Evolutionary conservation across 1,140 invertebrate genomes (phyloP).

Genomic region (Phymorhynchus buccinoides): DNA sequence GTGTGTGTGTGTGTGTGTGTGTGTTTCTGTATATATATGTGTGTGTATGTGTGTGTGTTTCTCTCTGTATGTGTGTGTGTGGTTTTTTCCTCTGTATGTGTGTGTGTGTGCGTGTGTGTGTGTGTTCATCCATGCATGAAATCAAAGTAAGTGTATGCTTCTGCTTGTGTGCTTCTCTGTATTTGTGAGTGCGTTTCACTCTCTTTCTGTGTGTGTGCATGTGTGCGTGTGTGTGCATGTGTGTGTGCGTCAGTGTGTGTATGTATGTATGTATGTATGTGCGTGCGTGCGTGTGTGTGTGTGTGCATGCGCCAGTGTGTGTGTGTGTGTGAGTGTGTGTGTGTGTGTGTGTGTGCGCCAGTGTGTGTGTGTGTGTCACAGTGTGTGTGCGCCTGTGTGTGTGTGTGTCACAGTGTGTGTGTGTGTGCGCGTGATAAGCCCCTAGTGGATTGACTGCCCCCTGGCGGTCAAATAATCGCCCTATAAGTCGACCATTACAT

Average conservation of each 20-base stretch:
- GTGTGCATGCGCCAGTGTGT: not conserved
- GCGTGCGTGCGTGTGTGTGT: not conserved
- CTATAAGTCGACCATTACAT: conserved; percentile 23
- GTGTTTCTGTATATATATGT: not conserved
- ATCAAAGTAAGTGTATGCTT: no score
- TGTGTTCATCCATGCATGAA: no score
- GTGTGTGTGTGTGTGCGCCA: not conserved
- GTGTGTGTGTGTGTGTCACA: not conserved
- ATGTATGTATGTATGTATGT: not conserved
- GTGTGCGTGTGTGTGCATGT: no score
- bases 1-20: not conserved
- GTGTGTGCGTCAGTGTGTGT: no score
- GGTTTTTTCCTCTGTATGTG: no score
- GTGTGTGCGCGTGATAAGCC: not conserved
- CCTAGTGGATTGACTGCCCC: no score
- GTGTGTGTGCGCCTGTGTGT: not conserved
- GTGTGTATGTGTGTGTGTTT: not conserved
- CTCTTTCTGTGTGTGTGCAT: no score
- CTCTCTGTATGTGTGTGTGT: no score
- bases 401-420: not conserved
- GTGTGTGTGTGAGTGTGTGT: not conserved
- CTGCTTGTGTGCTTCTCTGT: no score
- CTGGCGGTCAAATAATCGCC: not conserved
- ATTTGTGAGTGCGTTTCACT: no score
- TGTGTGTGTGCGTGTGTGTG: no score